Base-by-base conservation (phyloP, 1,140 invertebrate genomes). In the Galleria mellonella region DNA sequence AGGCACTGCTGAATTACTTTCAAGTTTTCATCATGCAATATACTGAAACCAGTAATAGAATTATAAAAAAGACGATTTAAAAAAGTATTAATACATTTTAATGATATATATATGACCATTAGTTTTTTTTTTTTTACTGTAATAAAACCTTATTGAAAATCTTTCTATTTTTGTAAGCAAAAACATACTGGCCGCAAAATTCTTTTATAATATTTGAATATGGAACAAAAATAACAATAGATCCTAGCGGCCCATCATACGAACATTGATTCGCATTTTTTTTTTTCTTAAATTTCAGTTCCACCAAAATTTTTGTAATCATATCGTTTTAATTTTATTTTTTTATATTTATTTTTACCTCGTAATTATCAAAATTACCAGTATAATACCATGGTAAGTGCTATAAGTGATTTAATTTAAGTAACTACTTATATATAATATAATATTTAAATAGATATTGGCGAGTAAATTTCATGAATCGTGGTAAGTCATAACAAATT, bases 241-340 rank as follows among this genome's bases (percentile, higher is more conserved):
- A 71, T 71, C 59, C 49, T 42, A 57, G 53, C 67, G 44, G 60
- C 65, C 71, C 61, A 69, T 53, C 58, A 51, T 55, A 59, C 60
- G 65, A 66, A 52, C 68, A 60, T 43, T 57, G 62, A 68, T 72
- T 72, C 48, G 59, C 68, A 63, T 32, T 69, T 78, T 67, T 57
- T 72, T 74, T 81, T n/a, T n/a, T n/a, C n/a, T 73, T 58, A 81
- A 83, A 77, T 77, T 81, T 73, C 48, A 64, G 72, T 77, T 61
- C 43, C 42, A 32, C 47, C 45, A 70, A 77, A 77, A 77, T 83
- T 81, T 77, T 79, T 73, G 76, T 81, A 72, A 10, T 29, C 32
- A 66, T 63, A 50, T 57, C 48, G 51, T 69, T 72, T 72, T 63
- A 52, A 64, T 59, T 63, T 51, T 53, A 57, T 27, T 50, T 57